Percentiles rank a stretch among this genome's conserved stretches.
phyloP scores from a whole-genome alignment of 1,140 invertebrate species.

The Chymomyza costata region DNA sequence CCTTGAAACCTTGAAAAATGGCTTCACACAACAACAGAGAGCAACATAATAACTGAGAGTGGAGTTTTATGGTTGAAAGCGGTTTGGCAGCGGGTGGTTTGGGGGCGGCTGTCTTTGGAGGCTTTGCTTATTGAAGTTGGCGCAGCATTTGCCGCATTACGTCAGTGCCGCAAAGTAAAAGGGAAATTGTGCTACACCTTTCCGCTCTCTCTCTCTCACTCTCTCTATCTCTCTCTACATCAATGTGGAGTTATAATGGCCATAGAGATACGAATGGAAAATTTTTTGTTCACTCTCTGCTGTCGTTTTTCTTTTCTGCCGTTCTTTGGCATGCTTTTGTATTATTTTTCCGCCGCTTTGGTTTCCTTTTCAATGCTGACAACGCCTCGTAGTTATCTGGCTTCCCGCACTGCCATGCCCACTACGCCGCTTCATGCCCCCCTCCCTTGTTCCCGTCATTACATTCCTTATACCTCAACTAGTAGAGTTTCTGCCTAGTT shows the following conservation, averaged over 20 bases:
- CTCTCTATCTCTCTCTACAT: conserved; percentile 2
- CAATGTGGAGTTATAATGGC: conserved; percentile 34
- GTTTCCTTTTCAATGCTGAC: conserved; percentile 43
- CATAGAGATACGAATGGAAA: conserved; percentile 6
- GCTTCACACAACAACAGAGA: conserved; percentile 25
- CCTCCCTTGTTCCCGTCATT: not conserved
- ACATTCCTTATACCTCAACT: conserved; percentile 1
- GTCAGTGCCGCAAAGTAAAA: conserved; percentile 63
- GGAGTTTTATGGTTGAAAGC: not conserved
- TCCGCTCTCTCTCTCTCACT: no score
- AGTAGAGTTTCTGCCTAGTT: conserved; percentile 16
- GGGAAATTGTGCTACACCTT: conserved; percentile 58
- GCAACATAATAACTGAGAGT: conserved; percentile 9
- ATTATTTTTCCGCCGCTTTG: conserved; percentile 54
- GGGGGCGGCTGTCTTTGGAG: not conserved
- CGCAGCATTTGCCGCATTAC: conserved; percentile 64
- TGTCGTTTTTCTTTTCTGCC: not conserved
- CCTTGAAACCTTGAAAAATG: conserved; percentile 69
- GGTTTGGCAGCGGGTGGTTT: not conserved
- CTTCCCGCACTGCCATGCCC: conserved; percentile 33
- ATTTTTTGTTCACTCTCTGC: conserved; percentile 36
- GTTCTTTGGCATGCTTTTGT: conserved; percentile 20
- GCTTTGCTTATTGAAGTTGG: conserved; percentile 14
- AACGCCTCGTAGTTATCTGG: conserved; percentile 47
- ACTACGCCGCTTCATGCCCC: conserved; percentile 1